Conservation (phyloP, 2,797 vertebrate genomes). For the Hippocampus kuda region DNA sequence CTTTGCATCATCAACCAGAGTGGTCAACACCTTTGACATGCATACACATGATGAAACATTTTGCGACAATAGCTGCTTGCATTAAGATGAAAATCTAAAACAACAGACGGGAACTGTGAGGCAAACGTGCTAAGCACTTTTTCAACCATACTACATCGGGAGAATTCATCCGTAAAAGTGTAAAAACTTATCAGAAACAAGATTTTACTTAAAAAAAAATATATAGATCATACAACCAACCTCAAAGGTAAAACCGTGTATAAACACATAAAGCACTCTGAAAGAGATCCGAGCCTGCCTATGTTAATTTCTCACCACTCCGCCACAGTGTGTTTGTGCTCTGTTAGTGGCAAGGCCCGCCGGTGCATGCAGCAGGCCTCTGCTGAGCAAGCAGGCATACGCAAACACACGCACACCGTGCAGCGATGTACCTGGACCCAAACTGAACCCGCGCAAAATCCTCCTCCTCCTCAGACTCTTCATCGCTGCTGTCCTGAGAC, state of each 20-base stretch:
- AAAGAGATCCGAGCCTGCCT: not conserved
- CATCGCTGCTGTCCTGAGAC: constrained; percentile 93
- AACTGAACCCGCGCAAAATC: constrained; percentile 96
- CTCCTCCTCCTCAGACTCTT: constrained; percentile 85
- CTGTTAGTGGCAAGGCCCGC: constrained; percentile 58
- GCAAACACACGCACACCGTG: constrained; percentile 51
- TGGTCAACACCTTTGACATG: not conserved
- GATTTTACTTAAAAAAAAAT: not conserved
- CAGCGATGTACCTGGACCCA: constrained; percentile 97
- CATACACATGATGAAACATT: not conserved
- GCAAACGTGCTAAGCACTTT: not conserved
- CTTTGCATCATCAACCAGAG: not conserved
- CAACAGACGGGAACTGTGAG: not conserved
- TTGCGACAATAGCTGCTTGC: not conserved
- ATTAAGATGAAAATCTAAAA: not conserved
- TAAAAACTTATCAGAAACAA: not conserved
- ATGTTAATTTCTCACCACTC: constrained; percentile 11
- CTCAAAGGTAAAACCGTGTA: not conserved
- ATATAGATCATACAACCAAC: not conserved
- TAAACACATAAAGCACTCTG: not conserved
- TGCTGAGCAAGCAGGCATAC: constrained; percentile 42
- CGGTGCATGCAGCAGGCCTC: constrained; percentile 63
- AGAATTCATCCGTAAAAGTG: not conserved
- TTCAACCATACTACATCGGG: not conserved
- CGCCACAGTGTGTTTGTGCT: constrained; percentile 25